phyloP scores from a whole-genome alignment of 2,888 invertebrate species.

The Ypsolopha scabrella region DNA sequence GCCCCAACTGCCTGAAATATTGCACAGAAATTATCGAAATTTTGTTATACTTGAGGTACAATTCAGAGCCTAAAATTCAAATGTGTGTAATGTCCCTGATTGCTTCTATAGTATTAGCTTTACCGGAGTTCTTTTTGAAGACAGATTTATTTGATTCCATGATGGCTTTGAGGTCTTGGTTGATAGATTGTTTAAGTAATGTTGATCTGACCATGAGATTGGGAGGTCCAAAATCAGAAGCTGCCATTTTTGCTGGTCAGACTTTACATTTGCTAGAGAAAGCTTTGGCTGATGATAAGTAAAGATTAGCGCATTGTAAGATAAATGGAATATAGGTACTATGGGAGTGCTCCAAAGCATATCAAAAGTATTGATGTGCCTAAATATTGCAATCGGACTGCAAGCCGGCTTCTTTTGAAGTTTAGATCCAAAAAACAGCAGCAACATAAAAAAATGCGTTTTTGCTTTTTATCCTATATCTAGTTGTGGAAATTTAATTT shows the following conservation, averaged over 20 bases:
- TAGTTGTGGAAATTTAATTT: no score
- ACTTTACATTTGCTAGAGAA: conserved; percentile 70
- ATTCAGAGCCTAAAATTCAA: conserved; percentile 75
- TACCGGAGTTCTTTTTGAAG: conserved; percentile 69
- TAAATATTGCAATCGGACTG: no score
- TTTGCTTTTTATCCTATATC: no score
- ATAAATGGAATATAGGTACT: no score
- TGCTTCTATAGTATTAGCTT: conserved; percentile 73
- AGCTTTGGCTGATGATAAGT: conserved; percentile 28
- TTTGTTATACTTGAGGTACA: conserved; percentile 74
- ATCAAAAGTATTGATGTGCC: no score
- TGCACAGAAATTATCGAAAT: conserved; percentile 78
- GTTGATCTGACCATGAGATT: conserved; percentile 49
- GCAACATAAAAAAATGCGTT: no score
- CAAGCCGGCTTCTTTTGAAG: no score
- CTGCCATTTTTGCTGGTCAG: conserved; percentile 72
- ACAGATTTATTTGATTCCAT: conserved; percentile 73
- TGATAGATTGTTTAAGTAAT: conserved; percentile 68
- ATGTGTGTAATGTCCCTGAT: conserved; percentile 75
- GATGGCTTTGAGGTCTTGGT: conserved; percentile 76
- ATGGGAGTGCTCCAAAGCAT: no score
- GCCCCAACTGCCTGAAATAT: conserved; percentile 73
- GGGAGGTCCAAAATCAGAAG: conserved; percentile 74
- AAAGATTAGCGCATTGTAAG: no score
- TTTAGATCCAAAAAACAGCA: no score